Base-by-base conservation (phyloP, 2,888 invertebrate genomes). In the Salpingus planirostris region DNA sequence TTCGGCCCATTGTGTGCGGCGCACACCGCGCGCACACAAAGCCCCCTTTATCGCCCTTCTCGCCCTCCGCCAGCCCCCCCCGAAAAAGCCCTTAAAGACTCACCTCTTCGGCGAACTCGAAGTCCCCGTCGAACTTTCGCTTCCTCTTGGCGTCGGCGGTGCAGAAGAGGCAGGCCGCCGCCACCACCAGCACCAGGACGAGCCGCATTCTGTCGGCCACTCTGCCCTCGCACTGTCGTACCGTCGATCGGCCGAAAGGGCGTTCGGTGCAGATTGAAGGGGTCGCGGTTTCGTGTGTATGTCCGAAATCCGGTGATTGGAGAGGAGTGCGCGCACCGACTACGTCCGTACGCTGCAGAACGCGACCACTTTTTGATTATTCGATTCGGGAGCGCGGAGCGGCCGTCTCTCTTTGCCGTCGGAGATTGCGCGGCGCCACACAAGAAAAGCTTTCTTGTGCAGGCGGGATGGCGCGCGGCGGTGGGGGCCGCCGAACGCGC, bases 81-180 rank as follows among this genome's bases (percentile, higher is more conserved):
- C n/a, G n/a, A n/a, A n/a, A n/a, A n/a, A n/a, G n/a, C n/a, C n/a
- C n/a, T n/a, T n/a, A 13, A 27, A 6, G 11, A 13, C 52, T 71
- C 69, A 81, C 81, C 78, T 82, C 81, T 66, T 82, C 81, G 56
- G 80, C 80, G 61, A 81, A 82, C 61, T 81, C 82, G 60, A 81
- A 82, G 63, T 82, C 82, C 38, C 80, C 80, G 59, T 81, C 80
- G 60, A 79, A 80, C 66, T 80, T 81, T 61, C 77, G 71, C 67
- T 79, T 79, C 62, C 77, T 73, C 51, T 70, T 70, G 29, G 67
- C 70, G 40, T 69, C 68, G 45, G 57, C 58, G 40, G 63, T 48
- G 33, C 53, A 51, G 38, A 58, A 59, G 36, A 65, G 46, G 37
- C 65, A 49, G 41, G 62, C 59, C 44, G 65, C 54, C 47, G 68